Evolutionary conservation across 2,888 invertebrate species (phyloP).

Genomic region (Scotopteryx bipunctaria): DNA sequence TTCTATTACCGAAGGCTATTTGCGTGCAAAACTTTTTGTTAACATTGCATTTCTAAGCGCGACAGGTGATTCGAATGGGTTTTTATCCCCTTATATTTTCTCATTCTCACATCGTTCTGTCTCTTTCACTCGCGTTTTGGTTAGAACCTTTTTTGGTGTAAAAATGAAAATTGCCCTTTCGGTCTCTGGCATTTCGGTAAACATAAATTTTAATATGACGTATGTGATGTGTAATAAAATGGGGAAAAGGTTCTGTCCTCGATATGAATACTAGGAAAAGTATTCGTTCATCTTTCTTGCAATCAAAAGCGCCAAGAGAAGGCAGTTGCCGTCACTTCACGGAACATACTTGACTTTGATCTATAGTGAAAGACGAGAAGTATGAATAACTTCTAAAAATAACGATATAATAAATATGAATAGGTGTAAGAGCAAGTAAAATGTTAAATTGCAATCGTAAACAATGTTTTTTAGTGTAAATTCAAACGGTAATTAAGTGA

Average conservation of each 20-base stretch:
- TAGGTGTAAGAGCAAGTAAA: background rate
- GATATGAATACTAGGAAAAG: slow-evolving; percentile 6
- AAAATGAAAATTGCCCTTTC: slow-evolving; percentile 37
- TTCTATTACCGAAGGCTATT: slow-evolving; percentile 31
- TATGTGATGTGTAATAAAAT: slow-evolving; percentile 36
- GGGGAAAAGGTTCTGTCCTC: slow-evolving; percentile 17
- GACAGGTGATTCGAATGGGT: slow-evolving; percentile 57
- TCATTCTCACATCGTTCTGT: slow-evolving; percentile 24
- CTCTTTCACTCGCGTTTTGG: slow-evolving; percentile 18
- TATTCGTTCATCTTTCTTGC: background rate
- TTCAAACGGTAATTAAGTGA: slow-evolving; percentile 18
- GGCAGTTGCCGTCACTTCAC: background rate
- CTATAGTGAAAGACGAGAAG: background rate
- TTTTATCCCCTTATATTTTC: slow-evolving; percentile 27
- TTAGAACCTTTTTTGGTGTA: slow-evolving; percentile 35
- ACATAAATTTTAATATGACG: slow-evolving; percentile 40
- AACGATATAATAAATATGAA: too few relatives aligned
- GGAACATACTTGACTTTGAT: background rate
- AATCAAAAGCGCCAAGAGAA: background rate
- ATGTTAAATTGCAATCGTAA: slow-evolving; percentile 1
- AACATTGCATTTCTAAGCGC: slow-evolving; percentile 49
- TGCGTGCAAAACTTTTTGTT: slow-evolving; percentile 45
- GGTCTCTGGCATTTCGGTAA: slow-evolving; percentile 35
- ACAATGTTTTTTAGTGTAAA: slow-evolving; percentile 6
- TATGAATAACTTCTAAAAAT: too few relatives aligned